phyloP scores from a whole-genome alignment of 1,140 invertebrate species.

The Carcinoscorpius rotundicauda region DNA sequence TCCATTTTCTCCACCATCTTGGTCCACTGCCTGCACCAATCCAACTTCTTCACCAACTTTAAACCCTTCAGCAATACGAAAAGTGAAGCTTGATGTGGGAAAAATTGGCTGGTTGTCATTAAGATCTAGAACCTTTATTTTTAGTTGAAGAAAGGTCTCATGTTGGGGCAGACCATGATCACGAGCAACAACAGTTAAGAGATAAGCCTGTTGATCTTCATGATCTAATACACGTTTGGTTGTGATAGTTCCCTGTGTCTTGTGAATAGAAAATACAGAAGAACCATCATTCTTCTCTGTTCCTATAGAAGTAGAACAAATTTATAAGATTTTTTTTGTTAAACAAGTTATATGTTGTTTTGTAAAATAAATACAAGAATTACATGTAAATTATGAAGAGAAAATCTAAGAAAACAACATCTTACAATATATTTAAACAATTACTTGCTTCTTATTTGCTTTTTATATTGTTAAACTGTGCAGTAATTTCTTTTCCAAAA shows the following conservation, averaged over 20 bases:
- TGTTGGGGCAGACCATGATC: conserved; percentile 70
- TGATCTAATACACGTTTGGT: conserved; percentile 78
- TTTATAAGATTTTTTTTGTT: neutral
- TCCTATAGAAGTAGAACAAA: conserved; percentile 29
- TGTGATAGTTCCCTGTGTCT: conserved; percentile 68
- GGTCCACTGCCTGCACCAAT: conserved; percentile 73
- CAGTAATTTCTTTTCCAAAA: too few species aligned
- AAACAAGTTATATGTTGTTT: too few species aligned
- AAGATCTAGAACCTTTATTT: conserved; percentile 66
- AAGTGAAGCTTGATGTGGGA: conserved; percentile 72
- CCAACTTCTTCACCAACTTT: conserved; percentile 42
- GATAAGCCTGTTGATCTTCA: conserved; percentile 75
- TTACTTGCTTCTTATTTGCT: too few species aligned
- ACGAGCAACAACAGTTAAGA: conserved; percentile 67
- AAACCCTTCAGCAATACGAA: conserved; percentile 72
- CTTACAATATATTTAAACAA: too few species aligned
- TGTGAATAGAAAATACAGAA: conserved; percentile 72
- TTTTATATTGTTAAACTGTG: too few species aligned
- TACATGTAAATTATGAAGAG: too few species aligned
- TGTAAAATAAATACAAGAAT: too few species aligned
- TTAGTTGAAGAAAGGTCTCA: conserved; percentile 65
- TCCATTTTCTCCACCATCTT: conserved; percentile 73
- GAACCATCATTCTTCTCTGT: conserved; percentile 62
- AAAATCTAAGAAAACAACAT: too few species aligned
- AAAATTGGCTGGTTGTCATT: conserved; percentile 81